Base-by-base conservation (phyloP, 2,113 vertebrate genomes). In the Cebidichthys violaceus region DNA sequence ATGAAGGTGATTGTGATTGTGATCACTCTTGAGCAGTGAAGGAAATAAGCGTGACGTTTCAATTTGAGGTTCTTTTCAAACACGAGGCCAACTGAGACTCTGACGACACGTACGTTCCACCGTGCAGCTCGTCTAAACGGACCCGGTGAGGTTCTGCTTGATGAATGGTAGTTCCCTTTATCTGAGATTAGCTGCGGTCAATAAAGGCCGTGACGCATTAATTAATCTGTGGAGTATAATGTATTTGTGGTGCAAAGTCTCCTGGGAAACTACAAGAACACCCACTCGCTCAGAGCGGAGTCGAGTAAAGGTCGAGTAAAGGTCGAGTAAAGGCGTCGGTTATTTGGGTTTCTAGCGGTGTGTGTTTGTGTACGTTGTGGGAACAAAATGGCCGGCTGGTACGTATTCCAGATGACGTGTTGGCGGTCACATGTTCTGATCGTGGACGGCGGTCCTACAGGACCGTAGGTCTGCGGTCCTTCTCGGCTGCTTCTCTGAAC, bases 401-500 rank as follows among this genome's bases (percentile, higher is more conserved):
- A 64, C 33, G 27, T 66, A 31, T 33, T 33, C 33, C 33, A 33
- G 33, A 33, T 33, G 33, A 33, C 4, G 33, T 33, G 33, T 33
- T 33, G 33, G 5, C 33, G 55, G 41, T 71, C 45, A 31, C 22
- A 41, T 45, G 18, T 22, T 76, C 17, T 72, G 41, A 37, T 59
- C 11, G 18, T 18, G 24, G n/a, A 7, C 17, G 29, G 43, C 3
- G 10, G 24, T 77, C 54, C 60, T 41, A 13, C 41, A 67, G 17
- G 60, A 4, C 59, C 62, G n/a, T 11, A 6, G 37, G 29, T 57
- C 70, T 70, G 20, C 10, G 29, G 76, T 77, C 39, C 29, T 9
- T 78, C 67, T 68, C 33, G 50, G 68, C 83, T 35, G 35, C 70
- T 81, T 78, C 64, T 78, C 77, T 88, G 86, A 90, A 89, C 85